Evolutionary conservation across 2,113 vertebrate genomes (phyloP).

Genomic region (Hippocampus guttulatus): DNA sequence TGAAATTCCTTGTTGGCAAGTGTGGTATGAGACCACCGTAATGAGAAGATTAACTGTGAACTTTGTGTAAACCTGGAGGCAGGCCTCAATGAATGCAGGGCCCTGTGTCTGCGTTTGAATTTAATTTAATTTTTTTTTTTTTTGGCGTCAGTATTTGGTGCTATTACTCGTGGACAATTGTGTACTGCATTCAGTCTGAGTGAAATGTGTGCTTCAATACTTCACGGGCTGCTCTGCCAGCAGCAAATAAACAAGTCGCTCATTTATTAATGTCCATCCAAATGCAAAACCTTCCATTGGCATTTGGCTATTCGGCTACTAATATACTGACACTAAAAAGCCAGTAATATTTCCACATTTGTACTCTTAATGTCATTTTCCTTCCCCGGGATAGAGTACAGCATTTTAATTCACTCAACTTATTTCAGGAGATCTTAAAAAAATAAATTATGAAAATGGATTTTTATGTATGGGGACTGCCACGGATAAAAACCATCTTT

Average conservation of each 20-base stretch:
- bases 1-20: constrained; percentile 13
- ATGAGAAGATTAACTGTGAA: constrained; percentile 9
- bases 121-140: constrained; percentile 30
- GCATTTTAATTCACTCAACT: too few species aligned
- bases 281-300: constrained; percentile 23
- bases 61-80: constrained; percentile 6
- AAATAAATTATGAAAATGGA: too few species aligned
- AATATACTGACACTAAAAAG: too few species aligned
- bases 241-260: constrained; percentile 43
- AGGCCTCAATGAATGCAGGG: constrained; percentile 13
- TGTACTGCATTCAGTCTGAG: constrained; percentile 34
- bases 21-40: constrained; percentile 12
- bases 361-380: too few species aligned
- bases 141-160: constrained; percentile 53
- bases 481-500: too few species aligned
- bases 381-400: too few species aligned
- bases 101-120: constrained; percentile 9
- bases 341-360: too few species aligned
- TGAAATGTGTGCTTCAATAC: constrained; percentile 26
- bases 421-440: too few species aligned
- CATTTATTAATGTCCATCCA: constrained; percentile 16
- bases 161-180: constrained; percentile 36
- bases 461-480: too few species aligned
- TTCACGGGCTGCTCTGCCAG: constrained; percentile 14
- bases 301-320: too few species aligned